Conservation (phyloP, 2,797 vertebrate genomes). For the Crenichthys baileyi region DNA sequence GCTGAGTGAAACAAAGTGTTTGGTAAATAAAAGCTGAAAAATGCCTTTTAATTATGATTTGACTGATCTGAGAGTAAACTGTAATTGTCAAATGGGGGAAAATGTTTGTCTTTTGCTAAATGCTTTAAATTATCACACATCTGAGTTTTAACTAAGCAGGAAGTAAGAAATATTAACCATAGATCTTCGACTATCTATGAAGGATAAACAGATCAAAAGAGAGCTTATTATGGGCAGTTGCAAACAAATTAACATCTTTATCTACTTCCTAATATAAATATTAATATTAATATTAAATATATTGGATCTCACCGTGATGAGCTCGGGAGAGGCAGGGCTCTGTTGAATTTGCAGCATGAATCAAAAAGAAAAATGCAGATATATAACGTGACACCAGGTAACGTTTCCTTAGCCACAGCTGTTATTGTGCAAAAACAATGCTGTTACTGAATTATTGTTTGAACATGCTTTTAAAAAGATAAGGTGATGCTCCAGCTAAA, state of each 20-base stretch:
- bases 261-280: background rate
- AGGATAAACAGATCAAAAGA: background rate
- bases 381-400: slow-evolving; percentile 43
- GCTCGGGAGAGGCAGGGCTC: slow-evolving; percentile 92
- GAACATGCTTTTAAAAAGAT: slow-evolving; percentile 27
- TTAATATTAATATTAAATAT: background rate
- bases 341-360: slow-evolving; percentile 80
- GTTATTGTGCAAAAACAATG: slow-evolving; percentile 29
- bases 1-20: slow-evolving; percentile 42
- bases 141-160: background rate
- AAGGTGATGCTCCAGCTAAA: background rate
- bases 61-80: background rate
- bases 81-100: background rate
- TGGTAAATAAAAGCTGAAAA: slow-evolving; percentile 4
- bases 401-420: slow-evolving; percentile 23
- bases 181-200: too few relatives aligned
- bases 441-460: slow-evolving; percentile 55
- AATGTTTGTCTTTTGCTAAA: background rate
- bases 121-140: background rate
- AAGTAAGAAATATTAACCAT: background rate
- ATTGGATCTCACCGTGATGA: slow-evolving; percentile 90
- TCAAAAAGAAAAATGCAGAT: slow-evolving; percentile 64
- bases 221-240: background rate
- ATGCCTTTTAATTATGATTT: too few relatives aligned
- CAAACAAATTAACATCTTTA: background rate